These are phyloP conservation scores for Mesorhabditis sp. DNA, from an alignment of 2,888 invertebrate species.

Conservation along the genomic window DNA sequence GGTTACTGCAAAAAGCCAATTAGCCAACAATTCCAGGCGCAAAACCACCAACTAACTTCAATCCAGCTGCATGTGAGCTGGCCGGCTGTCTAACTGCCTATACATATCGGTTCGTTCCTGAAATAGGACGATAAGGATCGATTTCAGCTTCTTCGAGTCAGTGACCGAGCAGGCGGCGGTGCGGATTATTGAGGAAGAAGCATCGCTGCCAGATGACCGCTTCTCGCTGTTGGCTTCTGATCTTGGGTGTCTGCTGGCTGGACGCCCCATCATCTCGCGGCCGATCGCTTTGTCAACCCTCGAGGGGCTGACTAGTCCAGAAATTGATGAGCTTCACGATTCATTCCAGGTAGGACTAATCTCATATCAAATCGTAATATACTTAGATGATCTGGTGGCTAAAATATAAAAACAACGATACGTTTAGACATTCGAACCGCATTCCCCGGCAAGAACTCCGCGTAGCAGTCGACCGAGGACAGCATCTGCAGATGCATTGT, in stretches of 20 bases:
- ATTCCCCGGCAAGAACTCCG: background rate
- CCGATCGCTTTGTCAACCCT: background rate
- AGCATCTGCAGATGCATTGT: background rate
- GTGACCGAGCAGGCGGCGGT: conserved; percentile 48
- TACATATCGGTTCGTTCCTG: conserved; percentile 26
- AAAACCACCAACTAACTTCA: conserved; percentile 52
- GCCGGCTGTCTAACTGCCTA: conserved; percentile 55
- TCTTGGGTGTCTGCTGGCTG: conserved; percentile 26
- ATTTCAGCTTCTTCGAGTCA: conserved; percentile 48
- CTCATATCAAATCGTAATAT: too few relatives aligned
- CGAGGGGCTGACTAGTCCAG: conserved; percentile 38
- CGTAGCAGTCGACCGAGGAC: conserved; percentile 1
- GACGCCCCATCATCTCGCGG: conserved; percentile 10
- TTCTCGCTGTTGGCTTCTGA: conserved; percentile 33
- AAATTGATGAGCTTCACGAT: conserved; percentile 45
- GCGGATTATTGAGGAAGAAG: conserved; percentile 53
- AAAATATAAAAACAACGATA: background rate
- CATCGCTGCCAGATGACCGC: conserved; percentile 38
- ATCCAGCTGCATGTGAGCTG: conserved; percentile 55
- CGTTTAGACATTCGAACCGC: conserved; percentile 2
- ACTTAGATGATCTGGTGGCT: background rate
- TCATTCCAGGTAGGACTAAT: conserved; percentile 24
- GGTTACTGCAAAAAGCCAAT: conserved; percentile 6
- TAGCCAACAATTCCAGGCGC: conserved; percentile 30
- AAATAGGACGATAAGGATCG: background rate